Conservation (phyloP, 2,113 vertebrate species). For the Ophthalmolycus amberensis region DNA sequence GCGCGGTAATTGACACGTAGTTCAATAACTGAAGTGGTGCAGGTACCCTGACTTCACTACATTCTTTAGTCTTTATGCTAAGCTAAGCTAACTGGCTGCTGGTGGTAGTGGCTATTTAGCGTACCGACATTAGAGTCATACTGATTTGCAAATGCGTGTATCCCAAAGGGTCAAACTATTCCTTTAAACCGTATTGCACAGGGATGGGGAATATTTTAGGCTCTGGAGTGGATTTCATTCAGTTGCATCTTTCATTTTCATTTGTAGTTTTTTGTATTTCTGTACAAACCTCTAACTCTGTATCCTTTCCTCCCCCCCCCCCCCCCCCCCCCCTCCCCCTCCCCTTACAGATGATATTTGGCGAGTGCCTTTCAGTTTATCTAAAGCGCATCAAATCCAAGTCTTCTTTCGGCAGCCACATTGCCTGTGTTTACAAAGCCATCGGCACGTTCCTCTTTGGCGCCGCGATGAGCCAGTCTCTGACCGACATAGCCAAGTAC, state of each 20-base stretch:
- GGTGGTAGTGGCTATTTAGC: too few species aligned
- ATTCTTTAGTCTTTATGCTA: too few species aligned
- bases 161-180: not conserved
- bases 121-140: too few species aligned
- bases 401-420: slow-evolving; percentile 91
- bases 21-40: too few species aligned
- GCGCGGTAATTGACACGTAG: too few species aligned
- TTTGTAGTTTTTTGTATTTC: not conserved
- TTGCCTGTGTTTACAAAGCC: slow-evolving; percentile 92
- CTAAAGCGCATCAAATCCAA: slow-evolving; percentile 90
- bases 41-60: too few species aligned
- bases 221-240: slow-evolving; percentile 10
- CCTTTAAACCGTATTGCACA: not conserved
- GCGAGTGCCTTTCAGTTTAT: slow-evolving; percentile 91
- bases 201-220: not conserved
- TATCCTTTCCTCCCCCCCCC: not conserved
- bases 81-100: too few species aligned
- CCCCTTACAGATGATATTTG: slow-evolving; percentile 89
- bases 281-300: slow-evolving; percentile 9
- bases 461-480: slow-evolving; percentile 95
- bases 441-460: slow-evolving; percentile 96
- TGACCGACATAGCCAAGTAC: slow-evolving; percentile 98
- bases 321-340: too few species aligned
- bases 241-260: not conserved
- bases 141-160: not conserved